Evolutionary conservation across 2,888 invertebrate species (phyloP), one percentile per base, ranked within the genome.

Genomic region (Sturmia bella): DNA sequence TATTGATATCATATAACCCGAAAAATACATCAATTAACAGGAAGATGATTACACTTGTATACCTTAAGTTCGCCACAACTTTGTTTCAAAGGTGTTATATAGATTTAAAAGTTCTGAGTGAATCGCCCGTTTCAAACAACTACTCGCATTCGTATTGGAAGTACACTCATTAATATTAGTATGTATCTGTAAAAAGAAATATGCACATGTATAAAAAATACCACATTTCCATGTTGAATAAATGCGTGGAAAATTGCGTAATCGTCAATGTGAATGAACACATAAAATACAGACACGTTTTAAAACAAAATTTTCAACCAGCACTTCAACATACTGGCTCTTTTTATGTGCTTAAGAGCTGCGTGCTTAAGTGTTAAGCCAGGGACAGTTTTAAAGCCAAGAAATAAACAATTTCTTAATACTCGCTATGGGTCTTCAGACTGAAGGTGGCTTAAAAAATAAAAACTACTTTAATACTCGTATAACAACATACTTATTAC

Each of bases 191-290:
- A 32, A 32, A 32, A 9, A 56, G 11, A 17, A 11, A 32, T 56
- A 56, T 17, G 11, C 17, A 12, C 6, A 52, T n/a, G n/a, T n/a
- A 2, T 21, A 13, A 19, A 19, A 32, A 37, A 45, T 48, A 32
- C 45, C 12, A 63, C 13, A 32, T 48, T 61, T 43, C 9, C 24
- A 41, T 59, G 21, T 32, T 48, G 24, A 45, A 57, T 24, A 63
- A 61, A 66, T 73, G 73, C 79, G 73, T 79, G 68, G 2, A 43
- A 54, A 66, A 68, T 79, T 79, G 79, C 79, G 79, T 73, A 79
- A 79, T 73, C 68, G 13, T 54, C 32, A 54, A 61, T 61, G 68
- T 61, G 61, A 41, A 54, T 54, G 37, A 52, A 79, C 59, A 72
- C 13, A 57, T 48, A 48, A 48, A 48, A 57, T 27, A 12, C 13